A percentile compares a stretch with the other conserved stretches of the same genome.
These are phyloP conservation scores for Tiliqua scincoides DNA, from an alignment of 2,113 vertebrate species.

Conservation along the genomic window DNA sequence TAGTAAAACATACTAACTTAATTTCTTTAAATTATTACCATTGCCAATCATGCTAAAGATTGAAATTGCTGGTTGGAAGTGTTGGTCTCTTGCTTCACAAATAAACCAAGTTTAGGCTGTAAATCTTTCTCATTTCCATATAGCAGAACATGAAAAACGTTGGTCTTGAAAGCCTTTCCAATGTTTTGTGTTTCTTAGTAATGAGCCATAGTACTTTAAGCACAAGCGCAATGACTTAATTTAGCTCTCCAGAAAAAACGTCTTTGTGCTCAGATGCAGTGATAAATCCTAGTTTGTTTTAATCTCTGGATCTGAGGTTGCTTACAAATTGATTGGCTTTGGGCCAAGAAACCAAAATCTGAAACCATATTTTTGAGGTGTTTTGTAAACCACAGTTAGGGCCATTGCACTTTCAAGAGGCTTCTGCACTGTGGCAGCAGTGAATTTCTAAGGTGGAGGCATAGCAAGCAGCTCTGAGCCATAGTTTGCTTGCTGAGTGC, in stretches of 20 bases:
- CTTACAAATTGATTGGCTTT: not conserved
- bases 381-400: not conserved
- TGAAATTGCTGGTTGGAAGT: not conserved
- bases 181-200: not conserved
- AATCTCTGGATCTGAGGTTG: too few relatives aligned
- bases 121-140: not conserved
- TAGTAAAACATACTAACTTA: not conserved
- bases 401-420: not conserved
- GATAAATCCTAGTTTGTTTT: too few relatives aligned
- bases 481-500: too few relatives aligned
- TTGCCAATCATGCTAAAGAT: not conserved
- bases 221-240: not conserved
- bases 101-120: not conserved
- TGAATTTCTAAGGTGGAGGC: too few relatives aligned
- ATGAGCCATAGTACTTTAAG: not conserved
- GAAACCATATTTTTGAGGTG: too few relatives aligned
- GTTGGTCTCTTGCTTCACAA: not conserved
- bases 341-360: too few relatives aligned
- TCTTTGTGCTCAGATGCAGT: not conserved
- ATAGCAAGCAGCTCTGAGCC: too few relatives aligned
- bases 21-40: not conserved
- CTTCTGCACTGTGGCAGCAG: too few relatives aligned
- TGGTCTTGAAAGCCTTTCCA: not conserved
- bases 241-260: not conserved
- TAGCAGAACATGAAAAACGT: not conserved